Evolutionary conservation across 2,888 invertebrate genomes (phyloP).

Genomic region (Andrena camellia): DNA sequence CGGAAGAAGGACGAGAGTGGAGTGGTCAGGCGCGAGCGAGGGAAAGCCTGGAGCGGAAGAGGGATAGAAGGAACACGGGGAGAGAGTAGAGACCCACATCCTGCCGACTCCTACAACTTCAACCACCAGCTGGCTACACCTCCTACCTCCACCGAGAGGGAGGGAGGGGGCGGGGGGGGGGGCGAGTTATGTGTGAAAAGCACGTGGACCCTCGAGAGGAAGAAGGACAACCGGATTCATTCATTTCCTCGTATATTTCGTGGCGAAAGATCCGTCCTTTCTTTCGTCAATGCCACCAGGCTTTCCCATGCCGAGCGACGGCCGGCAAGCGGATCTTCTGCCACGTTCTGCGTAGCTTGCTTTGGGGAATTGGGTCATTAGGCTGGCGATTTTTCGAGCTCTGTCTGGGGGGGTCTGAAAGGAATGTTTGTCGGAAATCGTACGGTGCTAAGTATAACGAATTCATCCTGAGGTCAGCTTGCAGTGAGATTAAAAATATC

Average conservation of each 20-base stretch:
- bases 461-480: no score
- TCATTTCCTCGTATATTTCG: slow-evolving; percentile 79
- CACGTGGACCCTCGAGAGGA: slow-evolving; percentile 80
- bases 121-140: slow-evolving; percentile 81
- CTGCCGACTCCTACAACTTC: slow-evolving; percentile 83
- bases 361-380: neutral
- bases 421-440: no score
- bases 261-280: slow-evolving; percentile 61
- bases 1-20: slow-evolving; percentile 65
- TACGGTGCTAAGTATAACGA: no score
- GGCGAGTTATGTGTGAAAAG: slow-evolving; percentile 77
- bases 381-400: no score
- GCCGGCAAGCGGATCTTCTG: neutral
- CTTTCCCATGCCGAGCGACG: neutral
- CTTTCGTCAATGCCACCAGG: slow-evolving; percentile 40
- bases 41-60: slow-evolving; percentile 67
- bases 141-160: slow-evolving; percentile 69
- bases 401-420: no score
- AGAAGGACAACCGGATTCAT: slow-evolving; percentile 81
- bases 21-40: slow-evolving; percentile 60
- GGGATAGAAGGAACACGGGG: slow-evolving; percentile 74
- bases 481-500: no score
- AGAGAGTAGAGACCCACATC: slow-evolving; percentile 80
- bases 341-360: neutral
- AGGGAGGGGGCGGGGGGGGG: slow-evolving; percentile 32